Evolutionary conservation across 2,113 vertebrate genomes (phyloP).

Genomic region (Excalfactoria chinensis): DNA sequence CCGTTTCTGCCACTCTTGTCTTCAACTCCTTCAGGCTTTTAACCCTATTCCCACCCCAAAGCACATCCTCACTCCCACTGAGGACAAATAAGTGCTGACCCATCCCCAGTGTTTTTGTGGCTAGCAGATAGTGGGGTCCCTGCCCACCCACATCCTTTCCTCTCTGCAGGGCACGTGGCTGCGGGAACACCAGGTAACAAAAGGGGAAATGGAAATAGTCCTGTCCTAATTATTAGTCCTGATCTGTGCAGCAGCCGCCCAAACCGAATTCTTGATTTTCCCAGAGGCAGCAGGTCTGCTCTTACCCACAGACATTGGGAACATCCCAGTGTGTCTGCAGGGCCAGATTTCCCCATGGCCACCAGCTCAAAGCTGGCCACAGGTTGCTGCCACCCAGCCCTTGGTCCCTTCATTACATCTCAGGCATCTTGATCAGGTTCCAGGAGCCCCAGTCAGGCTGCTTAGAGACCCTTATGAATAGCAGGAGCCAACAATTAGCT

Average conservation of each 20-base stretch:
- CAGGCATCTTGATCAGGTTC: background rate
- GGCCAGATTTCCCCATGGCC: background rate
- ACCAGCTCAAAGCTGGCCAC: background rate
- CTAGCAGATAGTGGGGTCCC: background rate
- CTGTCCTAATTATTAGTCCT: background rate
- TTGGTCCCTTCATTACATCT: background rate
- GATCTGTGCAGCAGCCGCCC: background rate
- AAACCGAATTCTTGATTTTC: background rate
- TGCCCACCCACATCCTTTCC: background rate
- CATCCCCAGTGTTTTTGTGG: accelerated
- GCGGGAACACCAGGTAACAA: accelerated
- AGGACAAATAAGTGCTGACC: background rate
- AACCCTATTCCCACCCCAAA: background rate
- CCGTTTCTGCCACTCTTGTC: background rate
- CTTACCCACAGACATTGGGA: background rate
- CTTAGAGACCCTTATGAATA: background rate
- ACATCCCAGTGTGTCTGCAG: background rate
- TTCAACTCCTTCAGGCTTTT: background rate
- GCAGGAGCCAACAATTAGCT: background rate
- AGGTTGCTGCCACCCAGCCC: background rate
- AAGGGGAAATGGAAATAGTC: accelerated
- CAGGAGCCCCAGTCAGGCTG: background rate
- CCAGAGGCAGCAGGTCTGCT: background rate
- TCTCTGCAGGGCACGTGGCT: accelerated
- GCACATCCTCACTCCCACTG: accelerated